A percentile compares a stretch with the other conserved stretches of the same genome.
Conservation (phyloP, 2,113 vertebrate genomes). For the Danionella cerebrum region DNA sequence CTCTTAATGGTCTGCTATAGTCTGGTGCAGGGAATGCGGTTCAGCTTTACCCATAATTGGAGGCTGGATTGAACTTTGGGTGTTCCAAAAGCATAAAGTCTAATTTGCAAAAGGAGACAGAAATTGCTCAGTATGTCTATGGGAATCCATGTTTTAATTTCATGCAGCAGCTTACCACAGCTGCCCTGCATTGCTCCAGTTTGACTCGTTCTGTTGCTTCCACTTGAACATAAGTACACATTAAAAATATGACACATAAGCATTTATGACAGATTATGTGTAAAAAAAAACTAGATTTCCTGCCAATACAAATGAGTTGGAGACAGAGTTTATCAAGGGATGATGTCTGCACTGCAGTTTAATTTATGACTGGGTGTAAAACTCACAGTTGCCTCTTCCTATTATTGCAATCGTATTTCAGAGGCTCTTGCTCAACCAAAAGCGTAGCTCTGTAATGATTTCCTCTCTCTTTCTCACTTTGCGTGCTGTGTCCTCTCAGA, state of each 20-base stretch:
- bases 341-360: slow-evolving; percentile 34
- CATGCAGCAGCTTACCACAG: no score
- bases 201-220: background rate
- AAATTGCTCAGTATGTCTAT: no score
- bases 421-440: slow-evolving; percentile 50
- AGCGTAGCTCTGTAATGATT: slow-evolving; percentile 38
- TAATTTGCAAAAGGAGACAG: slow-evolving; percentile 67
- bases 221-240: slow-evolving; percentile 33
- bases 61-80: slow-evolving; percentile 57
- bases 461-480: slow-evolving; percentile 22
- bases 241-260: slow-evolving; percentile 43
- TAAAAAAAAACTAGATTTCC: slow-evolving; percentile 55
- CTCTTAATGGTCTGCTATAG: slow-evolving; percentile 62
- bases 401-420: slow-evolving; percentile 64
- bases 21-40: slow-evolving; percentile 56
- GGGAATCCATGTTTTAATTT: slow-evolving; percentile 45
- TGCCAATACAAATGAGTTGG: slow-evolving; percentile 38
- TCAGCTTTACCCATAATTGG: slow-evolving; percentile 61
- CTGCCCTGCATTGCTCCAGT: no score
- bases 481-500: slow-evolving; percentile 22
- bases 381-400: slow-evolving; percentile 49
- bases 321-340: slow-evolving; percentile 44
- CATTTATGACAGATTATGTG: slow-evolving; percentile 43
- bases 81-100: slow-evolving; percentile 60
- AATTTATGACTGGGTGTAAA: slow-evolving; percentile 56